phyloP scores from a whole-genome alignment of 2,888 invertebrate genomes.

The Endomychus coccineus region DNA sequence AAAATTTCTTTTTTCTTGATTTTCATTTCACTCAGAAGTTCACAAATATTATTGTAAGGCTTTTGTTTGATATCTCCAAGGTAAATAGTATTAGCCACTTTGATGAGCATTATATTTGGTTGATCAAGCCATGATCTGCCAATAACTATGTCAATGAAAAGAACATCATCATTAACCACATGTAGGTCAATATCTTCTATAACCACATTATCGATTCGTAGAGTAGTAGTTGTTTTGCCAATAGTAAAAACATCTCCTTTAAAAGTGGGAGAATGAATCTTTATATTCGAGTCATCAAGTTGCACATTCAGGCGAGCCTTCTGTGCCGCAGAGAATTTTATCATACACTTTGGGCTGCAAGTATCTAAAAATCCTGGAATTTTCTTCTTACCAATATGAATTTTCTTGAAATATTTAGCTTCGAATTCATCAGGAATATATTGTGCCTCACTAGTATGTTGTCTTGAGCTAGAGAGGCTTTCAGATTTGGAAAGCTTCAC shows the following conservation, averaged over 20 bases:
- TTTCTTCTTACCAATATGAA: constrained; percentile 6
- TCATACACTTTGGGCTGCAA: constrained; percentile 14
- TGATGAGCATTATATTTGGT: constrained; percentile 9
- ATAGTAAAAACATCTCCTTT: constrained; percentile 11
- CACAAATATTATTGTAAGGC: constrained; percentile 12
- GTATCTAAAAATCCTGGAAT: constrained; percentile 13
- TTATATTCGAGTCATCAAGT: constrained; percentile 11
- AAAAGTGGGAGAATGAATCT: constrained; percentile 8
- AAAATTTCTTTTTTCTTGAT: no score
- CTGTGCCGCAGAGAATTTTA: constrained; percentile 13
- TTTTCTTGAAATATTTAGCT: constrained; percentile 11
- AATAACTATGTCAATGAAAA: constrained; percentile 12
- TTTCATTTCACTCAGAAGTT: constrained; percentile 8
- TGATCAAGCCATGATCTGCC: constrained; percentile 13
- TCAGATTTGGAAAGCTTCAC: no score
- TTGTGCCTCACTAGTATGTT: no score
- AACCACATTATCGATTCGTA: constrained; percentile 12
- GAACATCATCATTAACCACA: constrained; percentile 13
- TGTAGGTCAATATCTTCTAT: constrained; percentile 9
- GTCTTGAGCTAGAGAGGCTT: no score
- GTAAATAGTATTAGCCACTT: constrained; percentile 10
- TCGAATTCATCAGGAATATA: no score
- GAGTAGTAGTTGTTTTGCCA: constrained; percentile 10
- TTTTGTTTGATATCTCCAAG: constrained; percentile 12
- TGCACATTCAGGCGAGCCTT: constrained; percentile 11